Evolutionary conservation across 2,888 invertebrate species (phyloP).

Genomic region (Pantelozetes paolii): DNA sequence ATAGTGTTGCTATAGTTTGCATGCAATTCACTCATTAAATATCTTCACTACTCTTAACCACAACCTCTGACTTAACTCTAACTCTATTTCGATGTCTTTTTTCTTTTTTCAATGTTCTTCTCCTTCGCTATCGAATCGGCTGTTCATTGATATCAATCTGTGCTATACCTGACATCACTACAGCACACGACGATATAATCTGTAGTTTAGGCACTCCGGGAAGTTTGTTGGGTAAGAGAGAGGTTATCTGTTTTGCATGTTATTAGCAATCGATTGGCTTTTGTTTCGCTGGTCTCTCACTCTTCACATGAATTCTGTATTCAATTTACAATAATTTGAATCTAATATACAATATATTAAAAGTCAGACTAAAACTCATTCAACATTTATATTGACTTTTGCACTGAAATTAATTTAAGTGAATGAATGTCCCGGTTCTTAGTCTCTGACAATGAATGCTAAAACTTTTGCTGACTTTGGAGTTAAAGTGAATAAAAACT

Average conservation of each 20-base stretch:
- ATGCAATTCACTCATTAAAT: constrained; percentile 21
- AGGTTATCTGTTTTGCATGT: constrained; percentile 1
- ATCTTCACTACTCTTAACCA: not conserved
- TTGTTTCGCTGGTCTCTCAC: not conserved
- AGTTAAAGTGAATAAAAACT: too few relatives aligned
- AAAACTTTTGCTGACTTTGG: too few relatives aligned
- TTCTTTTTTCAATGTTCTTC: not conserved
- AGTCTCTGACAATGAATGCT: too few relatives aligned
- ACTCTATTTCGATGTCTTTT: not conserved
- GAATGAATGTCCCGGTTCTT: too few relatives aligned
- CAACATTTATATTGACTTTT: too few relatives aligned
- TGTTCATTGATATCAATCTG: not conserved
- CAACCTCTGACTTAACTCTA: not conserved
- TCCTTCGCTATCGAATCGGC: not conserved
- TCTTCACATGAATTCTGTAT: not conserved
- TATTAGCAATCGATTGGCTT: not conserved
- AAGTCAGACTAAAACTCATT: too few relatives aligned
- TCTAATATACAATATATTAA: too few relatives aligned
- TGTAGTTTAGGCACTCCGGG: constrained; percentile 37
- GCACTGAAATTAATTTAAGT: too few relatives aligned
- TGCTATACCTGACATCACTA: not conserved
- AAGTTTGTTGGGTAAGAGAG: constrained; percentile 30
- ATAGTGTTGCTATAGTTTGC: constrained; percentile 27
- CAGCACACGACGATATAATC: constrained; percentile 31
- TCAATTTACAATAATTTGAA: too few relatives aligned